Percentiles rank a stretch among this genome's conserved stretches.
Evolutionary conservation across 1,140 invertebrate genomes (phyloP).

Genomic region (Pseudomyrmex sp.): DNA sequence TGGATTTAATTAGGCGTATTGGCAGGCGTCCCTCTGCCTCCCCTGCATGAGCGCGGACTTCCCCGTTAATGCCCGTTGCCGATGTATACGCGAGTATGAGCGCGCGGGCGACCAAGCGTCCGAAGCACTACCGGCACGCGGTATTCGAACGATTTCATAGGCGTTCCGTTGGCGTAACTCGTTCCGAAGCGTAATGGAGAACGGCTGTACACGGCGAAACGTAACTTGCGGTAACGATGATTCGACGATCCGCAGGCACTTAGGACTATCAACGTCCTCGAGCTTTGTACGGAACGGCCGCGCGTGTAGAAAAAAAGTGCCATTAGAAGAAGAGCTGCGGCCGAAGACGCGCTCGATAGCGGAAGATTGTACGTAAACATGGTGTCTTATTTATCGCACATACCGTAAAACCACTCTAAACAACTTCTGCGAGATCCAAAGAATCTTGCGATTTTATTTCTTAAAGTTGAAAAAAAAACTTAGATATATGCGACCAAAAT

Average conservation of each 20-base stretch:
- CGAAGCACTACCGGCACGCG: slow-evolving; percentile 33
- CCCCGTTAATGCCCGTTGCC: slow-evolving; percentile 26
- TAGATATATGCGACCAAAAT: no score
- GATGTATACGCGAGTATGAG: slow-evolving; percentile 4
- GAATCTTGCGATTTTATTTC: no score
- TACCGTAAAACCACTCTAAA: no score
- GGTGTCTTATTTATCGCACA: no score
- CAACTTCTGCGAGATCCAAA: no score
- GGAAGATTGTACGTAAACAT: background rate
- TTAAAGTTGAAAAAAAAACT: no score
- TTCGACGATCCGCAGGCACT: slow-evolving; percentile 45
- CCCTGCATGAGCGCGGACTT: background rate
- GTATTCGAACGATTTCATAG: slow-evolving; percentile 58
- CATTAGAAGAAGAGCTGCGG: background rate
- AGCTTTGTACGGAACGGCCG: background rate
- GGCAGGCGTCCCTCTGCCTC: slow-evolving; percentile 19
- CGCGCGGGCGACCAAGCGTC: slow-evolving; percentile 47
- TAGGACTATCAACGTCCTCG: slow-evolving; percentile 10
- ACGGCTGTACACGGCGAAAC: slow-evolving; percentile 30
- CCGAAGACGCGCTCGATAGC: background rate
- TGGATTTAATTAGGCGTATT: slow-evolving; percentile 68
- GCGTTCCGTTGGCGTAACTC: slow-evolving; percentile 51
- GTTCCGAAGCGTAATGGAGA: slow-evolving; percentile 53
- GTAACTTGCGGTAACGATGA: slow-evolving; percentile 47
- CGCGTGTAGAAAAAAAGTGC: slow-evolving; percentile 5